Base-by-base conservation (phyloP, 1,140 invertebrate genomes). In the Pogonognathellus flavescens region DNA sequence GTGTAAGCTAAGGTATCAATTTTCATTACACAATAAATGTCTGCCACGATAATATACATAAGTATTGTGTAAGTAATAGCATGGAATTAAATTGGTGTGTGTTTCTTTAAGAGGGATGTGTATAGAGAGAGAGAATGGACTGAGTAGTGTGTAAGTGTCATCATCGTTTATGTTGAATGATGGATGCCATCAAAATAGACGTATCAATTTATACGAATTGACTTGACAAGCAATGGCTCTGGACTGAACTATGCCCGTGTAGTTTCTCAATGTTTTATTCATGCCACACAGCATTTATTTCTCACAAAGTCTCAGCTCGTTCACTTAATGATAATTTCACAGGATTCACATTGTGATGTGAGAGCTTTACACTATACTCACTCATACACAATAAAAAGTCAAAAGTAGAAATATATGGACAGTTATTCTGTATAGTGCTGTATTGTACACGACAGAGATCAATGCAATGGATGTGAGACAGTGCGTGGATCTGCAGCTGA, bases 171-270 rank as follows among this genome's bases (percentile, higher is more conserved):
- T 76, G 70, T 13, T 41, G 70, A 76, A 76, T 76, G 70, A 76
- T 76, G 41, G 70, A 76, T 76, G 70, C 70, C 31, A 76, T 76
- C 70, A 76, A 76, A 76, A 76, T 76, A 76, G 70, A 76, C 70
- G 41, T 76, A 76, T 76, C 70, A 76, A 76, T 76, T 50, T 76
- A 76, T 76, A 7, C 41, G 70, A 76, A 76, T 76, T 76, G 70
- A 76, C 70, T 76, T 7, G 70, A 76, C 70, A 18, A 14, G 53
- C n/a, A n/a, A n/a, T n/a, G n/a, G n/a, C 70, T 31, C 25, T 76
- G 11, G 11, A 57, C 53, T 50, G 70, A 18, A 50, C n/a, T 31
- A n/a, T n/a, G 22, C 20, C 31, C 14, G 20, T 70, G 66, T 70
- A 70, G 5, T 25, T 41, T 76, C 11, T 50, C 25, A 2, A 76